Evolutionary conservation across 1,140 invertebrate species (phyloP), one percentile per base, ranked within the genome.

Genomic region (Nixonia krombeini): DNA sequence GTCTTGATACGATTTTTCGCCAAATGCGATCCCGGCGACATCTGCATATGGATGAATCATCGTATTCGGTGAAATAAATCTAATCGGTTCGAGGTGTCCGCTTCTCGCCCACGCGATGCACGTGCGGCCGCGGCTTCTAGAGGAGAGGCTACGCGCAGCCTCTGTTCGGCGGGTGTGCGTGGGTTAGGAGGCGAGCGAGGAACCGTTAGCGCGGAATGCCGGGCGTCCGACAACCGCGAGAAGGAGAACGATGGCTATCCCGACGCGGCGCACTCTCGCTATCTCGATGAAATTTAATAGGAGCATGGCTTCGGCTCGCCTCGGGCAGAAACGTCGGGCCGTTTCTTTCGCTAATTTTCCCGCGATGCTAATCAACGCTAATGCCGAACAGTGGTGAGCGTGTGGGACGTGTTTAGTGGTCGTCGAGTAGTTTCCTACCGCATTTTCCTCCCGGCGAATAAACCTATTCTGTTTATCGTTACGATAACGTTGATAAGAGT

Each of bases 11-110:
- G 31, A 46, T 31, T 15, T 45, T 50, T 51, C 41, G 57, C 65
- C 40, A n/a, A n/a, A n/a, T n/a, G n/a, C n/a, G n/a, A n/a, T n/a
- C n/a, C n/a, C n/a, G n/a, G n/a, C n/a, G n/a, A 73, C 73, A 76
- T 77, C 65, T 76, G 72, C 73, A 75, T 78, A 70, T 73, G 62
- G 67, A 44, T 51, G 56, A 46, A 51, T 40, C n/a, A 9, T 37
- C 35, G 15, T 7, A 21, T 33, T 13, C 53, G 17, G 25, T 40
- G 29, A 62, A 68, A 68, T 70, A 70, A 65, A 70, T 65, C 61
- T 65, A 62, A 70, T 70, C 61, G 56, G 51, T 28, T 44, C 49
- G 58, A 61, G 50, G 53, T 55, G 57, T 12, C 25, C 45, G 45
- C 28, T 15, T 29, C 28, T 15, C 7, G 33, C 35, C 25, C 25